Evolutionary conservation across 2,888 invertebrate species (phyloP), one percentile per base, ranked within the genome.

Genomic region (Pomacea canaliculata): DNA sequence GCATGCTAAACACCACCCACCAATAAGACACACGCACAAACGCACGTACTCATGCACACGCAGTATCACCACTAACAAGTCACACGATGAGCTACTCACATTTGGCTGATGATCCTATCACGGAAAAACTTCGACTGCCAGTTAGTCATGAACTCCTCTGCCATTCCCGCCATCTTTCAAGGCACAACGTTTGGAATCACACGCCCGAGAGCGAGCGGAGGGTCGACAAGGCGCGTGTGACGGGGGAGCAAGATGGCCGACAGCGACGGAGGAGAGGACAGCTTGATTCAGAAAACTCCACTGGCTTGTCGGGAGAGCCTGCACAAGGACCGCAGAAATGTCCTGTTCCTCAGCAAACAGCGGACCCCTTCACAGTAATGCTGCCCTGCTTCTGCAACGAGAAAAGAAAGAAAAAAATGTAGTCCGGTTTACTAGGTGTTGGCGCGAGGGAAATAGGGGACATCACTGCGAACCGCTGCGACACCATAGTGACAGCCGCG

Each of bases 121-220:
- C 80, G 62, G 77, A 80, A 80, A 13, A 77, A 65, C 23, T 73
- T 49, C 23, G 80, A 80, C 49, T 70, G 69, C 77, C 78, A 78
- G 76, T 75, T 76, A 27, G 75, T 60, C 78, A 80, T 77, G 68
- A 80, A 80, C 60, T 78, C 73, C 62, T 77, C 77, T 1, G 77
- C 80, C 27, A 77, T 66, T 16, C 78, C 73, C 49, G 74, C 74
- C 74, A 74, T 74, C 27, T 69, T 69, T n/a, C 27, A n/a, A 60
- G 60, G 18, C 16, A 60, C 16, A 2, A 60, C 16, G 60, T 60
- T 60, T 4, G 18, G 16, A n/a, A 18, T 19, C 60, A 19, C 16
- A 23, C 63, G 19, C n/a, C 23, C 63, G 63, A 63, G 63, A 63
- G 23, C 46, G 23, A 10, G 62, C 51, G 1, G 37, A 56, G 62